Evolutionary conservation across 2,797 vertebrate genomes (phyloP), one percentile per base, ranked within the genome.

Genomic region (Cossypha dichroa): DNA sequence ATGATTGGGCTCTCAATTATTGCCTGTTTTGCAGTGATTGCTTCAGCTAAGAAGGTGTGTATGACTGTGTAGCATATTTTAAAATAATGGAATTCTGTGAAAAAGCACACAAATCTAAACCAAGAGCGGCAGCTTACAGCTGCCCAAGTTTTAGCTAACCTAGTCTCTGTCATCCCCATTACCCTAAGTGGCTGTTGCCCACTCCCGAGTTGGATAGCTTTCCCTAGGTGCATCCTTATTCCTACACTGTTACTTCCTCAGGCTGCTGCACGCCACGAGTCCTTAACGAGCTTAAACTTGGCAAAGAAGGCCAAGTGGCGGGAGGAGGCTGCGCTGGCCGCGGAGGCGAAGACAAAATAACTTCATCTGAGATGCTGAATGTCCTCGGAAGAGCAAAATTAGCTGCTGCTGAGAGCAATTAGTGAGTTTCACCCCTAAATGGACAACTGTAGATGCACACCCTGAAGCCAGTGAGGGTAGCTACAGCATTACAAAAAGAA

Each of bases 261-360:
- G 98, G 98, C 98, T 88, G 97, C 93, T 29, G 95, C 97, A 21
- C 95, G 97, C 10, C 98, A 97, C 0, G 98, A 98, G 85, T 98
- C 98, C 80, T 86, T 98, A 76, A 98, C 97, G 6, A 98, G 98
- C 33, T 90, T 97, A 94, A 98, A 98, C 86, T 40, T 98, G 93
- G 98, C 98, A 75, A 98, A 98, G 93, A 98, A 98, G 81, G 98
- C 98, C 55, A 98, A 97, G 92, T 98, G 98, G 98, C 84, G 93
- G 38, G 8, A 97, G 91, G 98, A 98, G 82, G 97, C 97, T 1
- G 94, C 85, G 0, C 22, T 91, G 55, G 96, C 95, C 1, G 96
- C 88, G 0, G 92, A 97, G 80, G 29, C 87, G 0, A 98, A 98
- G 88, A 38, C 91, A 20, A 97, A 98, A 70, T 98, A 96, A 96